A percentile compares a stretch with the other conserved stretches of the same genome.
Conservation (phyloP, 2,888 invertebrate genomes). For the Xestia sexstrigata region DNA sequence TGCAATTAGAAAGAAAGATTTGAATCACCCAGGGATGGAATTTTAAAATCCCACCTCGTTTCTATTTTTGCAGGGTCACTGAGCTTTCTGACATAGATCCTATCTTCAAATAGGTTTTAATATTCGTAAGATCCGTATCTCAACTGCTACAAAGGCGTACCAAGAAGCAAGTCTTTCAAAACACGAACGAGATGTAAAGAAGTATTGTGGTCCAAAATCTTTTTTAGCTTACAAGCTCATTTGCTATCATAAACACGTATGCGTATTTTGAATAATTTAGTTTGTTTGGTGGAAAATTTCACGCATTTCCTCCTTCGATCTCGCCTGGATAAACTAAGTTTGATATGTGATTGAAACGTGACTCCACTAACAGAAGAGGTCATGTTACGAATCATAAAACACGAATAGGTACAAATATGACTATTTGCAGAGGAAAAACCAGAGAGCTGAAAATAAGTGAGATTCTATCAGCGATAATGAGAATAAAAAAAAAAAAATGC, state of each 20-base stretch:
- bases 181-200: neutral
- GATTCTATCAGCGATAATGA: neutral
- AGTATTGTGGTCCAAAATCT: neutral
- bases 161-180: neutral
- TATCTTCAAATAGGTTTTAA: neutral
- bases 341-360: slow-evolving; percentile 76
- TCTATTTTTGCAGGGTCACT: neutral
- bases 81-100: neutral
- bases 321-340: slow-evolving; percentile 62
- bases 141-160: neutral
- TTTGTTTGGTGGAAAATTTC: slow-evolving; percentile 61
- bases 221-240: neutral
- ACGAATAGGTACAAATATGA: neutral
- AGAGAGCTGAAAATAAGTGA: neutral
- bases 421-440: neutral
- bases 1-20: too few species aligned
- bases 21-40: neutral
- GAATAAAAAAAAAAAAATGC: neutral
- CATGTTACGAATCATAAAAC: neutral
- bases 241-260: slow-evolving; percentile 59
- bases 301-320: slow-evolving; percentile 56
- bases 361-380: slow-evolving; percentile 42
- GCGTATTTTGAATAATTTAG: slow-evolving; percentile 76
- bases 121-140: neutral
- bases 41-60: neutral